These are phyloP conservation scores for Druceiella hillmani DNA, from an alignment of 2,888 invertebrate genomes.

Conservation along the genomic window DNA sequence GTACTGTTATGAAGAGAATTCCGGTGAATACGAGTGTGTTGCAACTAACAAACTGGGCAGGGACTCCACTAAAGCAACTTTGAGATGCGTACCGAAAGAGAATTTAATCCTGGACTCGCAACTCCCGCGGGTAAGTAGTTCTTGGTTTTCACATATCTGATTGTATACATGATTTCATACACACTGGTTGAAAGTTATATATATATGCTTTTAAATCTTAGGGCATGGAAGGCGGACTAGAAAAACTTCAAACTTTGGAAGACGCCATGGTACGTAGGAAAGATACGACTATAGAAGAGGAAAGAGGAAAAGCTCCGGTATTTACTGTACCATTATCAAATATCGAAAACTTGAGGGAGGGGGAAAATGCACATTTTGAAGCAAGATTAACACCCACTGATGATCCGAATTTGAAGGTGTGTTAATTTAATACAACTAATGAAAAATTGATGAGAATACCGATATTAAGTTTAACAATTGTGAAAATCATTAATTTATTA, in stretches of 20 bases:
- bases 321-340: conserved; percentile 87
- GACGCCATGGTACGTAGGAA: conserved; percentile 77
- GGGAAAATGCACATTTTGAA: conserved; percentile 89
- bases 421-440: conserved; percentile 10
- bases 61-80: conserved; percentile 76
- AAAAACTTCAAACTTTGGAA: conserved; percentile 89
- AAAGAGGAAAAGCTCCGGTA: conserved; percentile 79
- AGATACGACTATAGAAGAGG: conserved; percentile 68
- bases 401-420: conserved; percentile 79
- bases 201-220: conserved; percentile 31
- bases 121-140: conserved; percentile 71
- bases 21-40: conserved; percentile 89
- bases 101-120: conserved; percentile 89
- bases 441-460: too few relatives aligned
- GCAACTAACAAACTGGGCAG: conserved; percentile 89
- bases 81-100: conserved; percentile 84
- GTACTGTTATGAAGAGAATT: conserved; percentile 95
- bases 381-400: conserved; percentile 84
- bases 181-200: not conserved
- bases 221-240: conserved; percentile 93
- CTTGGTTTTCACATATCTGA: conserved; percentile 4
- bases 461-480: not conserved
- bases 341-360: conserved; percentile 81
- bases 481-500: conserved; percentile 4
- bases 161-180: conserved; percentile 5